phyloP scores from a whole-genome alignment of 2,888 invertebrate genomes.

The Ectemnius cavifrons region DNA sequence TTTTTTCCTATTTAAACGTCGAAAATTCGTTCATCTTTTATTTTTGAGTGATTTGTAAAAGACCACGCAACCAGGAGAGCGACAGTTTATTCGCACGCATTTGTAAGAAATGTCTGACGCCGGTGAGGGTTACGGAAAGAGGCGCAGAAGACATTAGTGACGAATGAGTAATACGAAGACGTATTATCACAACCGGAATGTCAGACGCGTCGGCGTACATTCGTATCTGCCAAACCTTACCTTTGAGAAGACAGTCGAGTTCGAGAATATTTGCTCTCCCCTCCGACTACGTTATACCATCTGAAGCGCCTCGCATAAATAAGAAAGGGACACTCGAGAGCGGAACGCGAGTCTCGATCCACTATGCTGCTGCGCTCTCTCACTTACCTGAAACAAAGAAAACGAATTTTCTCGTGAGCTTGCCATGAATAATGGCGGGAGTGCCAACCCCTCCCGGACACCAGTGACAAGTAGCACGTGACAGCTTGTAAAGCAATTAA shows the following conservation, averaged over 20 bases:
- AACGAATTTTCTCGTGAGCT: constrained; percentile 28
- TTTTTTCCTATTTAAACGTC: too few relatives aligned
- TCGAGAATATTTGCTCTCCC: constrained; percentile 50
- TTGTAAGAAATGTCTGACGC: too few relatives aligned
- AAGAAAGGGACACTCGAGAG: constrained; percentile 21
- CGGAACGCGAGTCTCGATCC: constrained; percentile 32
- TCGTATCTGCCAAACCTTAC: constrained; percentile 51
- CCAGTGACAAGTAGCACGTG: too few relatives aligned
- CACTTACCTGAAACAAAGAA: constrained; percentile 56
- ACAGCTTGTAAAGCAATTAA: too few relatives aligned
- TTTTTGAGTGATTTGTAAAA: neutral
- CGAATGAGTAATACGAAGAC: constrained; percentile 67
- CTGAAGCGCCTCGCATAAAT: constrained; percentile 38
- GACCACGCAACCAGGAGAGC: neutral
- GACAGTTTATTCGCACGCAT: too few relatives aligned
- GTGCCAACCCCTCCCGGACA: neutral
- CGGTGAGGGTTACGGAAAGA: too few relatives aligned
- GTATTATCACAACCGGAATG: constrained; percentile 47
- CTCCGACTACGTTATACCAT: constrained; percentile 35
- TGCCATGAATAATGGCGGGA: constrained; percentile 17
- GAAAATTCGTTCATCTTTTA: neutral
- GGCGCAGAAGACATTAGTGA: constrained; percentile 44
- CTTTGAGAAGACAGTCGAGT: constrained; percentile 31
- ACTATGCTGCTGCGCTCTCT: constrained; percentile 17
- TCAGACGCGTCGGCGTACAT: constrained; percentile 31